Evolutionary conservation across 2,797 vertebrate genomes (phyloP), one percentile per base, ranked within the genome.

Genomic region (Mionectes olivaceus): DNA sequence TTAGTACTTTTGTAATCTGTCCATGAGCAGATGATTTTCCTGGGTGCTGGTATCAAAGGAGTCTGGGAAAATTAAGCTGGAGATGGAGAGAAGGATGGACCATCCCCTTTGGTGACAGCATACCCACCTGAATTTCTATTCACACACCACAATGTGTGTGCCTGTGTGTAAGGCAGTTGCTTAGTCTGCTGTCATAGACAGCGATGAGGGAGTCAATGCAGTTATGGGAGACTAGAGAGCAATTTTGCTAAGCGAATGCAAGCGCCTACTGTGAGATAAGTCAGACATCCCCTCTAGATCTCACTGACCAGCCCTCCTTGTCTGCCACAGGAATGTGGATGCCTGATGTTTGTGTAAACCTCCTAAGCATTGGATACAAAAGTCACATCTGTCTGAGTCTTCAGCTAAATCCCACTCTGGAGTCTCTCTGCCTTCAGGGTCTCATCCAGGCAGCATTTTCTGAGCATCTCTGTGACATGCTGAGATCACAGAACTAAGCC

Each of bases 341-440:
- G 16, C n/a, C 19, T 85, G 16, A 43, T 1, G 3, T 21, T 16
- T 11, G 9, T 8, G 14, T 24, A 83, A 37, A 57, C 14, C 24
- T 6, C 2, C 13, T n/a, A 41, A 0, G 5, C 19, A 13, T 0
- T 32, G 30, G 22, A 14, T 67, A 47, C 53, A 50, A 50, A 76
- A 87, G 13, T 18, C 57, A 57, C 11, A 23, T 55, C 52, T 41
- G 11, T 22, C 24, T 61, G 74, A 78, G 39, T 79, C n/a, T 49
- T 71, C n/a, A 73, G n/a, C 41, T 69, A 57, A 81, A 79, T 28
- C 35, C 30, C 33, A 61, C n/a, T 22, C 30, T 68, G 25, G 9
- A 57, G 7, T 59, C 32, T 69, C 43, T 67, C 56, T 73, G 35
- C 27, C 24, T 61, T 84, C 84, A 65, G 14, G 13, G 7, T 25